A percentile compares a stretch with the other conserved stretches of the same genome.
Conservation (phyloP, 2,113 vertebrate genomes). For the Limnothrissa miodon region DNA sequence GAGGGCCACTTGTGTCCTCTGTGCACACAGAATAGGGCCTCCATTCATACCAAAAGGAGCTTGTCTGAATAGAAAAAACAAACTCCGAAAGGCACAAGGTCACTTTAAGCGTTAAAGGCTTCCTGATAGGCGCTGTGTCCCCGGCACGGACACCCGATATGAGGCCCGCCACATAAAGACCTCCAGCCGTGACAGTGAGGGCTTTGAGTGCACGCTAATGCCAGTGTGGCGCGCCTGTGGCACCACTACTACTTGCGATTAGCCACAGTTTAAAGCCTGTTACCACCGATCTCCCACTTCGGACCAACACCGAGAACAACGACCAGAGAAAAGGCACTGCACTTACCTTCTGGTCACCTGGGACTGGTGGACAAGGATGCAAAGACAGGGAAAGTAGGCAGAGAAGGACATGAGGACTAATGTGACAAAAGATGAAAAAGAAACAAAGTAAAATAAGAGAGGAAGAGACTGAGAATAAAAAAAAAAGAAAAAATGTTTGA, state of each 20-base stretch:
- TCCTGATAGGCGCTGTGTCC: constrained; percentile 43
- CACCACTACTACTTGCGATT: background rate
- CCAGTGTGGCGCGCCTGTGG: background rate
- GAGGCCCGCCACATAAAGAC: background rate
- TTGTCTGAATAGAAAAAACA: constrained; percentile 28
- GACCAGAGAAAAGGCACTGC: too few species aligned
- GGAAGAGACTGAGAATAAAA: background rate
- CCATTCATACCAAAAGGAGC: constrained; percentile 18
- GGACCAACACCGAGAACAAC: too few species aligned
- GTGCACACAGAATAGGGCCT: constrained; percentile 23
- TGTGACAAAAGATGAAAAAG: background rate
- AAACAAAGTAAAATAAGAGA: background rate
- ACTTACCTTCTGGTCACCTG: background rate
- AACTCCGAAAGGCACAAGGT: constrained; percentile 38
- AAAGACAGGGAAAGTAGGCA: background rate
- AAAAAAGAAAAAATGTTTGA: background rate
- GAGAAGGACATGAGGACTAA: background rate
- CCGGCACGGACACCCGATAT: constrained; percentile 21
- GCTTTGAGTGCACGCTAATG: constrained; percentile 44
- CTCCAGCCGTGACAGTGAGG: constrained; percentile 36
- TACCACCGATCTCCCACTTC: too few species aligned
- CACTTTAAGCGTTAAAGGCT: constrained; percentile 45
- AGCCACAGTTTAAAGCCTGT: background rate
- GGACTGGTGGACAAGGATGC: background rate
- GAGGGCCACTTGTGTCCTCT: constrained; percentile 10